Evolutionary conservation across 2,113 vertebrate genomes (phyloP).

Genomic region (Istiophorus platypterus): DNA sequence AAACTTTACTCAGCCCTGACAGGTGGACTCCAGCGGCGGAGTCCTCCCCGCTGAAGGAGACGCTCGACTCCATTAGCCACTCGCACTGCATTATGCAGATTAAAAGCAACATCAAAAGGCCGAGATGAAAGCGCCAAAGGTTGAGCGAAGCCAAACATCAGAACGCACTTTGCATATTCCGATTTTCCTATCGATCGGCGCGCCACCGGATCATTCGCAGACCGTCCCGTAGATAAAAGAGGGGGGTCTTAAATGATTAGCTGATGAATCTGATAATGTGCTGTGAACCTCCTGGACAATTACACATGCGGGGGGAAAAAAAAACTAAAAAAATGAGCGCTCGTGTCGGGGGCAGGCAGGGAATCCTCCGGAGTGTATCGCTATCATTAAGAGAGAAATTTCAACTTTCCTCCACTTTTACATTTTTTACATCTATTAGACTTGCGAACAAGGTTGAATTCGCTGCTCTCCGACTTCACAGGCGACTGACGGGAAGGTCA

Average conservation of each 20-base stretch:
- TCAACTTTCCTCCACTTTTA: conserved; percentile 54
- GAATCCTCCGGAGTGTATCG: conserved; percentile 48
- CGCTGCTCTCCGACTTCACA: conserved; percentile 25
- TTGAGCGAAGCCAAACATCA: conserved; percentile 79
- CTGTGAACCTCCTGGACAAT: conserved; percentile 62
- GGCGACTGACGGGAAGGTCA: conserved; percentile 57
- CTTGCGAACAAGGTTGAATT: conserved; percentile 1
- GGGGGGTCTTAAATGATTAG: conserved; percentile 81
- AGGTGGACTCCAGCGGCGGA: conserved; percentile 63
- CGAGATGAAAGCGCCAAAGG: conserved; percentile 81
- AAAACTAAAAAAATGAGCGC: conserved; percentile 25
- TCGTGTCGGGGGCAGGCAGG: conserved; percentile 9
- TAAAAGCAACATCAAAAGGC: conserved; percentile 81
- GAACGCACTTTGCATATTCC: conserved; percentile 79
- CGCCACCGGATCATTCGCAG: conserved; percentile 67
- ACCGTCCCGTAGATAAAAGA: conserved; percentile 74
- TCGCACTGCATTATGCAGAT: conserved; percentile 67
- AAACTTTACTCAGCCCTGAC: conserved; percentile 41
- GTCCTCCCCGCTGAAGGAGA: conserved; percentile 57
- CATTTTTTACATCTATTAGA: conserved; percentile 70
- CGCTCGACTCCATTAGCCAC: conserved; percentile 64
- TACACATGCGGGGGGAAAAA: conserved; percentile 48
- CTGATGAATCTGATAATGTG: conserved; percentile 78
- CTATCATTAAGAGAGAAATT: conserved; percentile 56
- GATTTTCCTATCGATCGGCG: conserved; percentile 79